Evolutionary conservation across 2,888 invertebrate species (phyloP).

Genomic region (Drosophila rubida): DNA sequence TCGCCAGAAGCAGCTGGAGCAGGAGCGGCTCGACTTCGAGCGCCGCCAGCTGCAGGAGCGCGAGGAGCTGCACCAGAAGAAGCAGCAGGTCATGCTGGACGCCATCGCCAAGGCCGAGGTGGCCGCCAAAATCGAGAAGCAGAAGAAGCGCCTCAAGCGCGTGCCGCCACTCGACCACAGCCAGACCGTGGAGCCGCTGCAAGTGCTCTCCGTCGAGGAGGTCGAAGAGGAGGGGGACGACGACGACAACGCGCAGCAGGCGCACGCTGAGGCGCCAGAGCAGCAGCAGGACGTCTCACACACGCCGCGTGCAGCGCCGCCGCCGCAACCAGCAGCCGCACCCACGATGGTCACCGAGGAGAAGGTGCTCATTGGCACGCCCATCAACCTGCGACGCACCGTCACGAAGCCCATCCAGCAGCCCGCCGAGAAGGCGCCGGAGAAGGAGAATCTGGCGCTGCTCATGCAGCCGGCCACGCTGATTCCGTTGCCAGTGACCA

Average conservation of each 20-base stretch:
- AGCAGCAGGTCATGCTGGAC: slow-evolving; percentile 90
- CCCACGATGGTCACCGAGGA: slow-evolving; percentile 67
- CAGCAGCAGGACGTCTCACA: slow-evolving; percentile 25
- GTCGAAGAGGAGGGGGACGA: slow-evolving; percentile 60
- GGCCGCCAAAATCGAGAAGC: slow-evolving; percentile 89
- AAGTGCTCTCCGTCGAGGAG: slow-evolving; percentile 68
- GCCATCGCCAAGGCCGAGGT: slow-evolving; percentile 92
- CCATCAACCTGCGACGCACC: slow-evolving; percentile 82
- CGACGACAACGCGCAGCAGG: slow-evolving; percentile 59
- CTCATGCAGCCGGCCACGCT: slow-evolving; percentile 84
- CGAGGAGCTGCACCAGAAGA: slow-evolving; percentile 89
- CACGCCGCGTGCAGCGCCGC: slow-evolving; percentile 57
- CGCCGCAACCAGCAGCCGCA: not conserved
- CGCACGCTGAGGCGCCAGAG: not conserved
- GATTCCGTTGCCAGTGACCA: slow-evolving; percentile 84
- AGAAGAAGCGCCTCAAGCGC: slow-evolving; percentile 85
- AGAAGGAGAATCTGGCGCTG: slow-evolving; percentile 73
- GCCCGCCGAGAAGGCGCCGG: slow-evolving; percentile 28
- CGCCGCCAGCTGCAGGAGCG: slow-evolving; percentile 88
- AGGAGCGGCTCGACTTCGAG: slow-evolving; percentile 90
- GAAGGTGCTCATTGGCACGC: slow-evolving; percentile 84
- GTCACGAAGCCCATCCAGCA: slow-evolving; percentile 78
- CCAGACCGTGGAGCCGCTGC: slow-evolving; percentile 39
- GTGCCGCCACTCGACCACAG: slow-evolving; percentile 54
- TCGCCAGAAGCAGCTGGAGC: slow-evolving; percentile 90